Evolutionary conservation across 2,888 invertebrate genomes (phyloP).

Genomic region (Drosophila nr. perissopoda): DNA sequence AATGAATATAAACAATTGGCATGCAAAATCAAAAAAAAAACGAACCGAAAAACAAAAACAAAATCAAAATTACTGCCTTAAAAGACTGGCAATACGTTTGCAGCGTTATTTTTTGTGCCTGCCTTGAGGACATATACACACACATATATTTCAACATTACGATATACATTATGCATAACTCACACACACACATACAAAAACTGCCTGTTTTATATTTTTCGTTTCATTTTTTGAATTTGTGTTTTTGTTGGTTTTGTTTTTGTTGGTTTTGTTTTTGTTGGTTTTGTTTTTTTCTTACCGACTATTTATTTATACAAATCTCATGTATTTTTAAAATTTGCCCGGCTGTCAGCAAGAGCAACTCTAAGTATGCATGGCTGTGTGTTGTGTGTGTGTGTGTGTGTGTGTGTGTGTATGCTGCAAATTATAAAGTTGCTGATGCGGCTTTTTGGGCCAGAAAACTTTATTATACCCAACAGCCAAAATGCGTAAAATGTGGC

Average conservation of each 20-base stretch:
- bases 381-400: neutral
- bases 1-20: neutral
- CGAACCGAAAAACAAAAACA: neutral
- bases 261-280: neutral
- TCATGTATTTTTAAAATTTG: constrained; percentile 61
- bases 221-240: constrained; percentile 2
- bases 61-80: neutral
- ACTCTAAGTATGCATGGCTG: constrained; percentile 18
- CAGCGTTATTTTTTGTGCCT: neutral
- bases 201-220: constrained; percentile 3
- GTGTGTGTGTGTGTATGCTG: constrained; percentile 7
- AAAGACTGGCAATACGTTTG: constrained; percentile 13
- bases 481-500: constrained; percentile 9
- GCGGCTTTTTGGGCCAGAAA: constrained; percentile 31
- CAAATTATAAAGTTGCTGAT: constrained; percentile 64
- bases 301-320: constrained; percentile 66
- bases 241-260: neutral
- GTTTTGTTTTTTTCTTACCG: constrained; percentile 2
- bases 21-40: neutral
- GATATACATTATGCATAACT: constrained; percentile 14
- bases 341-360: constrained; percentile 8
- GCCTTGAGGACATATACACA: neutral
- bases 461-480: constrained; percentile 25
- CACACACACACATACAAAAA: constrained; percentile 7
- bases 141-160: neutral